Base-by-base conservation (phyloP, 2,888 invertebrate species). In the Acrobasis suavella region DNA sequence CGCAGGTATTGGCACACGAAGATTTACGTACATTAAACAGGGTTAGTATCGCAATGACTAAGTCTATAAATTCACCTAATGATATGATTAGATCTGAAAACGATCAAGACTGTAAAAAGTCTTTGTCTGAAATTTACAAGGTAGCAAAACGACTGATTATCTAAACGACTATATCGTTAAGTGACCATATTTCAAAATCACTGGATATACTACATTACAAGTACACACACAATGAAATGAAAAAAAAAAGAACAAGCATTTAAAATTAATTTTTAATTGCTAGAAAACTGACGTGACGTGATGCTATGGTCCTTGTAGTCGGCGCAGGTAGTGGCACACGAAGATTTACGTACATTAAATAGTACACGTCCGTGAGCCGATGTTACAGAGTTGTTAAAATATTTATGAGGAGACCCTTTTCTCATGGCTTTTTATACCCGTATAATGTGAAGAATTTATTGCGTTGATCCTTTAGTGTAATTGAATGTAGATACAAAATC, bases 341-440 rank as follows among this genome's bases (percentile, higher is more conserved):
- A 60, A 17, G 62, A 55, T 55, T 50, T 68, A 66, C 58, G 64
- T 68, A 66, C 67, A 69, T 67, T 69, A 70, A 68, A 62, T 65
- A 64, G 67, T 69, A 46, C 3, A 22, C 64, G 61, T 54, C 67
- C 69, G 66, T 67, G 63, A 62, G 62, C 62, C 61, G 63, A 66
- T 70, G 63, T 67, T 72, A 65, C 68, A 70, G 67, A 75, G 78
- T 80, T 80, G 77, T 78, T 81, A 81, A 85, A 85, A 85, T 87
- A 86, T 87, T 86, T 87, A 87, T 85, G 79, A 83, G 80, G 63
- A 64, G 78, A 80, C 80, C 86, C 82, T 86, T 82, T 82, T 83
- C 80, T 77, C 78, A 71, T 73, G 77, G 76, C 74, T 81, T 82
- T 85, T 82, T 85, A 81, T 77, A 74, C 74, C 71, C 76, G 82